phyloP scores from a whole-genome alignment of 2,888 invertebrate species.

The Acronicta leporina region DNA sequence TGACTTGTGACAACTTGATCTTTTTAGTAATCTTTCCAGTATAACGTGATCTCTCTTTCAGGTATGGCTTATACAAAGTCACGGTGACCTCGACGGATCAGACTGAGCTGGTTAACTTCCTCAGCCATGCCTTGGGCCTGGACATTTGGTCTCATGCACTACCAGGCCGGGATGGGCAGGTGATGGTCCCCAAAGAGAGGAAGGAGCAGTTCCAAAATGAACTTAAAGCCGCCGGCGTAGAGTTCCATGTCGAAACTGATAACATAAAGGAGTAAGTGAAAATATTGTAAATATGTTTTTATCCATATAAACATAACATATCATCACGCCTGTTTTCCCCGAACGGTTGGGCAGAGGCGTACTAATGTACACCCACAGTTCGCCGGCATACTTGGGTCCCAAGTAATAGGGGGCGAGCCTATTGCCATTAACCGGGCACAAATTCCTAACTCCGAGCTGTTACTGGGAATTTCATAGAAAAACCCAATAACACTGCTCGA shows the following conservation, averaged over 20 bases:
- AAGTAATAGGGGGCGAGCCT: too few relatives aligned
- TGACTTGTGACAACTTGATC: too few relatives aligned
- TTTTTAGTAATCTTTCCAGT: neutral
- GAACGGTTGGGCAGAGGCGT: too few relatives aligned
- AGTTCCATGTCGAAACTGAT: conserved; percentile 66
- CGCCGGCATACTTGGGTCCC: too few relatives aligned
- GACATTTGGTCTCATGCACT: conserved; percentile 71
- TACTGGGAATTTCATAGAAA: too few relatives aligned
- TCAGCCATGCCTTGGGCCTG: conserved; percentile 59
- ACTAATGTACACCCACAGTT: too few relatives aligned
- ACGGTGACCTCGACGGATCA: conserved; percentile 62
- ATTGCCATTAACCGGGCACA: too few relatives aligned
- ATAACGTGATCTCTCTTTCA: conserved; percentile 44
- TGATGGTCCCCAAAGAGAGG: conserved; percentile 68
- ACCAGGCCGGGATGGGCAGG: conserved; percentile 62
- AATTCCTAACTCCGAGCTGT: too few relatives aligned
- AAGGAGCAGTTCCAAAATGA: conserved; percentile 65
- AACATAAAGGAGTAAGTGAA: conserved; percentile 77
- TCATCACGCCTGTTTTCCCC: too few relatives aligned
- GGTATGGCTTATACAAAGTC: conserved; percentile 69
- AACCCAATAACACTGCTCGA: too few relatives aligned
- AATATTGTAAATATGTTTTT: too few relatives aligned
- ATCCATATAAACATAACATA: too few relatives aligned
- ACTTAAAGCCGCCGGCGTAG: conserved; percentile 62
- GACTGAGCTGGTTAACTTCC: conserved; percentile 59